These are phyloP conservation scores for Hippolais icterina DNA, from an alignment of 2,113 vertebrate species.

Conservation along the genomic window DNA sequence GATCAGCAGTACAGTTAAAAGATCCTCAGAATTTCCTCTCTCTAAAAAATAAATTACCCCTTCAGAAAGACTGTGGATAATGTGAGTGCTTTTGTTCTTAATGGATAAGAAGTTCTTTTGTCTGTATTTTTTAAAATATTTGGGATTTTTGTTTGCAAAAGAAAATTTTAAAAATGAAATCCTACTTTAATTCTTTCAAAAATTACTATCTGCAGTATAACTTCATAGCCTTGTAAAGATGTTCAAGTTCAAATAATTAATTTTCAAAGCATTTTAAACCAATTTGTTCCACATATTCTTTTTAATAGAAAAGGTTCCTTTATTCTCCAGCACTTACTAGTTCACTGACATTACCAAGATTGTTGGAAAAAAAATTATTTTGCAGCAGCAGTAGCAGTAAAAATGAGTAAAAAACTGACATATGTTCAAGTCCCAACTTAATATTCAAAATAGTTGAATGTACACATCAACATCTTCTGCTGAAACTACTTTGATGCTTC, in stretches of 20 bases:
- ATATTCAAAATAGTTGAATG: neutral
- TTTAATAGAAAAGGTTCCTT: neutral
- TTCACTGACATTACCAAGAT: neutral
- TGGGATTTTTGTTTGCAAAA: neutral
- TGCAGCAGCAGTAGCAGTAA: neutral
- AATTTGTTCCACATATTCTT: neutral
- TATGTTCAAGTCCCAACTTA: neutral
- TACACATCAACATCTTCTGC: neutral
- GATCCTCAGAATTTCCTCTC: neutral
- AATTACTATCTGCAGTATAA: neutral
- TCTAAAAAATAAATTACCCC: neutral
- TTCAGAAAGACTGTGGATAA: neutral
- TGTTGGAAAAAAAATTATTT: neutral
- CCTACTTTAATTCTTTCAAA: neutral
- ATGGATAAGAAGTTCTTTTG: neutral
- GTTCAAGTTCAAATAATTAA: neutral
- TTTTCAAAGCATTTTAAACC: neutral
- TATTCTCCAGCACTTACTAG: neutral
- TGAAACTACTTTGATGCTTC: neutral
- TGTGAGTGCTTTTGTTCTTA: neutral
- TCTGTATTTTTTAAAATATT: neutral
- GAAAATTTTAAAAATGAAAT: neutral
- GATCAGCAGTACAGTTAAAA: neutral
- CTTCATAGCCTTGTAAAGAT: neutral
- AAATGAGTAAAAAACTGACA: neutral